Conservation (phyloP, 2,113 vertebrate species). For the Rhabdomys dilectus region DNA sequence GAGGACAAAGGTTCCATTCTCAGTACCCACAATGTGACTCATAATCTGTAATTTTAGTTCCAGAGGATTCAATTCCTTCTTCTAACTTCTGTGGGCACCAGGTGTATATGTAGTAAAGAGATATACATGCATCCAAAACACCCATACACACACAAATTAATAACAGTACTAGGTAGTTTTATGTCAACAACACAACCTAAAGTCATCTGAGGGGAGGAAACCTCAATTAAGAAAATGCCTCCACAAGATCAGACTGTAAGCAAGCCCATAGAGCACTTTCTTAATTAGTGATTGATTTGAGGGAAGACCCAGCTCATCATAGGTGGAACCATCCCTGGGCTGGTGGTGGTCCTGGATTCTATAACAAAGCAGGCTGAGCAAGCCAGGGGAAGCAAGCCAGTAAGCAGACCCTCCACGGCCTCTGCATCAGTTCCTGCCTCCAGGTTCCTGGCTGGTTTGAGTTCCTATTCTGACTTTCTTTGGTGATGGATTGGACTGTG, state of each 20-base stretch:
- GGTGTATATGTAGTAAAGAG: not conserved
- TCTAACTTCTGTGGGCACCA: not conserved
- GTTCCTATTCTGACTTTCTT: not conserved
- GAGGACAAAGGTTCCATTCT: not conserved
- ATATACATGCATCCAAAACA: not conserved
- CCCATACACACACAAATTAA: not conserved
- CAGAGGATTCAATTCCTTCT: not conserved
- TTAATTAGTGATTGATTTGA: not conserved
- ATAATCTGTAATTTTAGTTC: not conserved
- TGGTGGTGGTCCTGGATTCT: not conserved
- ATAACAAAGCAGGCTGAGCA: not conserved
- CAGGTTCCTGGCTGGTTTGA: not conserved
- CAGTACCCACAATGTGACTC: not conserved
- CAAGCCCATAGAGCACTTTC: not conserved
- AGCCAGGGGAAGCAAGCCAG: not conserved
- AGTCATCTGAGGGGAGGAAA: not conserved
- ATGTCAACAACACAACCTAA: not conserved
- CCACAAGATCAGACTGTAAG: not conserved
- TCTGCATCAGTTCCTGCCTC: not conserved
- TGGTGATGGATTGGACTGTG: not conserved
- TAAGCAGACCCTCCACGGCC: not conserved
- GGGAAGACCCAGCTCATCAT: not conserved
- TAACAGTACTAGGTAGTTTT: not conserved
- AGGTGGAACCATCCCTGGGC: not conserved
- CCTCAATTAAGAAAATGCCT: not conserved